phyloP scores from a whole-genome alignment of 1,140 invertebrate genomes.

The Zaprionus ghesquierei region DNA sequence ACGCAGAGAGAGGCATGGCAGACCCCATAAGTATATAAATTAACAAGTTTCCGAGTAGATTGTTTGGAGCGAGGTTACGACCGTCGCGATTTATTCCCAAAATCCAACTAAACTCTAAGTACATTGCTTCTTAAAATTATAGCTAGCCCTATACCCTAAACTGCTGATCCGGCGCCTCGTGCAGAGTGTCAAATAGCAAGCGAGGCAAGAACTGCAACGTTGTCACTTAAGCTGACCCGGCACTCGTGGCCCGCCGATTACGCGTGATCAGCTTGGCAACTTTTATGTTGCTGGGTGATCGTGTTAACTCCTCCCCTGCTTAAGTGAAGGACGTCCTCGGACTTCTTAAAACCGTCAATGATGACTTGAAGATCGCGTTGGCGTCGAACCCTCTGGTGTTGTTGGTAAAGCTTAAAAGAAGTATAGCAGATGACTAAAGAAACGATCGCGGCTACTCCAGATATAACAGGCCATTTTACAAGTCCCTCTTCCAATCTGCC shows the following conservation, averaged over 20 bases:
- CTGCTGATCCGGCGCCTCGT: background rate
- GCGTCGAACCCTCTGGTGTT: background rate
- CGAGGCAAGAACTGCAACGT: background rate
- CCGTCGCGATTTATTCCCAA: background rate
- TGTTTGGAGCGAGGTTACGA: too few species aligned
- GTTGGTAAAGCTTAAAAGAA: background rate
- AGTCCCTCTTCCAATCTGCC: too few species aligned
- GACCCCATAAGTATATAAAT: too few species aligned
- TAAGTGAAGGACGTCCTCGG: background rate
- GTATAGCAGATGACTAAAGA: background rate
- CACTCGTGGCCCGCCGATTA: too few species aligned
- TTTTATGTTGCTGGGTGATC: background rate
- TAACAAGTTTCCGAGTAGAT: too few species aligned
- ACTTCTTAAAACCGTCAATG: too few species aligned
- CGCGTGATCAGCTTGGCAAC: too few species aligned
- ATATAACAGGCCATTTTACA: too few species aligned
- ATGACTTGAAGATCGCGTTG: background rate
- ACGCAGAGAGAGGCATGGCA: too few species aligned
- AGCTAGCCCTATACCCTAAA: constrained; percentile 1
- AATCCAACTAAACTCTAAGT: background rate
- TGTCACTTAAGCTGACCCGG: too few species aligned
- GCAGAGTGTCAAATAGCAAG: background rate
- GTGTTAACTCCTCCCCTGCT: background rate
- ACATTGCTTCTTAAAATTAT: background rate
- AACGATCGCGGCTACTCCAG: background rate